These are phyloP conservation scores for Onchidella celtica DNA, from an alignment of 2,888 invertebrate genomes.

Conservation along the genomic window DNA sequence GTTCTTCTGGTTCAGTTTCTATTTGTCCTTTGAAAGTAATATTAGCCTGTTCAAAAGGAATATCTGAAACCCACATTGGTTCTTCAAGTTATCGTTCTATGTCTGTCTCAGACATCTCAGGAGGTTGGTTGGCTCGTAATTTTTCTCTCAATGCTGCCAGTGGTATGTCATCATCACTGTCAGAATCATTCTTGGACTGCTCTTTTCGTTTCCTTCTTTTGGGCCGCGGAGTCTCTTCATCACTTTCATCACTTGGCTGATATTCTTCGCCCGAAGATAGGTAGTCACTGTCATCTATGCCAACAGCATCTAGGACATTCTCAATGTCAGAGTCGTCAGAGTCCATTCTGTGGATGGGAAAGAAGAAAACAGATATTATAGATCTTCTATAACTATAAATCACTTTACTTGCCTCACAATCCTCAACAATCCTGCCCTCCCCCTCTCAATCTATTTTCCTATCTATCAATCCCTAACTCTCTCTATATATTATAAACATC, in stretches of 20 bases:
- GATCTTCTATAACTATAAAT: background rate
- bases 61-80: conserved; percentile 14
- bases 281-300: background rate
- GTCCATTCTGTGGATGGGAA: background rate
- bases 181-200: background rate
- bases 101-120: too few species aligned
- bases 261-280: background rate
- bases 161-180: conserved; percentile 14
- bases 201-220: background rate
- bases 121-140: too few species aligned
- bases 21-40: conserved; percentile 17
- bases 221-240: background rate
- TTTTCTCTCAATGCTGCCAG: background rate
- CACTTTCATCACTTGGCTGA: background rate
- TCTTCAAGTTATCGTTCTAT: background rate
- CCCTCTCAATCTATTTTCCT: too few species aligned
- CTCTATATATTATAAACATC: too few species aligned
- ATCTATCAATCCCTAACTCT: too few species aligned
- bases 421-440: conserved; percentile 4
- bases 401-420: background rate
- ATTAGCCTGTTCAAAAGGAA: background rate
- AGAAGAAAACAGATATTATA: background rate
- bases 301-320: background rate
- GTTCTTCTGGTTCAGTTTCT: background rate
- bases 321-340: background rate